Evolutionary conservation across 1,140 invertebrate genomes (phyloP).

Genomic region (Babylonia areolata): DNA sequence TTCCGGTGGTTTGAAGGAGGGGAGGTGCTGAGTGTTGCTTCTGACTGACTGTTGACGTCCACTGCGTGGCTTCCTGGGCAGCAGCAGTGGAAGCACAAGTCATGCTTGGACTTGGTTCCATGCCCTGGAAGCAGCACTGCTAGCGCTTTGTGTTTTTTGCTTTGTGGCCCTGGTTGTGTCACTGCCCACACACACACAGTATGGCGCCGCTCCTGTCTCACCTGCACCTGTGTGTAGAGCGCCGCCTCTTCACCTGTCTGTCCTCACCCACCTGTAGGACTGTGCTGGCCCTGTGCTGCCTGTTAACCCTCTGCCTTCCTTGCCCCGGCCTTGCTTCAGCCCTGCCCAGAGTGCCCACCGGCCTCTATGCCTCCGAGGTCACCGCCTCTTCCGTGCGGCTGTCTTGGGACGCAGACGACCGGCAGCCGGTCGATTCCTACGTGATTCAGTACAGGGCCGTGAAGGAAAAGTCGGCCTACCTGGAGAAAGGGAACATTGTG

Average conservation of each 20-base stretch:
- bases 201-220: background rate
- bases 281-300: constrained; percentile 23
- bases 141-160: background rate
- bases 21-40: background rate
- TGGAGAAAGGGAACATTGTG: constrained; percentile 92
- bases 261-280: background rate
- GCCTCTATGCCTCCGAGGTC: constrained; percentile 92
- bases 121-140: background rate
- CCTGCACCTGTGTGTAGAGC: background rate
- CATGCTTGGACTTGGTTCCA: background rate
- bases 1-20: background rate
- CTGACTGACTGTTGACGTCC: too few species aligned
- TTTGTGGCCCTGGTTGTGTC: background rate
- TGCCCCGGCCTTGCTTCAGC: constrained; percentile 78
- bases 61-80: background rate
- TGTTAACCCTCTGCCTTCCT: constrained; percentile 34
- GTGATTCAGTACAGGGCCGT: constrained; percentile 97
- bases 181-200: background rate
- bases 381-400: constrained; percentile 93
- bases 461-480: constrained; percentile 80
- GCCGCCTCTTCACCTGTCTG: background rate
- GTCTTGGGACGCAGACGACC: constrained; percentile 90
- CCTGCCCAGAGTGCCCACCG: constrained; percentile 90
- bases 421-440: constrained; percentile 91
- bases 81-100: background rate